These are phyloP conservation scores for Diprion similis DNA, from an alignment of 1,140 invertebrate species.

Conservation along the genomic window DNA sequence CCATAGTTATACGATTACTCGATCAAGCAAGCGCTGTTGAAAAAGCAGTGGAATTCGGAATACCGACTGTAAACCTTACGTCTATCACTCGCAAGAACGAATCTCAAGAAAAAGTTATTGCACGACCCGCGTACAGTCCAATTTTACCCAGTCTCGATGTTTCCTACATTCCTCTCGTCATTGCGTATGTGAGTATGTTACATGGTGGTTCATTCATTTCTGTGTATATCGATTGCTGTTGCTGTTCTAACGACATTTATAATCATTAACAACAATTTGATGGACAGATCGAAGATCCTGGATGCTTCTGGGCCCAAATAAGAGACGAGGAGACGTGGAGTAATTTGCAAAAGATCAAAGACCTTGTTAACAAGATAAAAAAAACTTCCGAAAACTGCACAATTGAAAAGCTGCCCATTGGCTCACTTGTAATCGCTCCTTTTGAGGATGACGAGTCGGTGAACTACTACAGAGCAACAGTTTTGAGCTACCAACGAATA, in stretches of 20 bases:
- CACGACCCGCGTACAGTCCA: constrained; percentile 45
- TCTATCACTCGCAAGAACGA: neutral
- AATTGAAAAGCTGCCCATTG: constrained; percentile 26
- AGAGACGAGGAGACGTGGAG: constrained; percentile 49
- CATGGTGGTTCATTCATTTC: neutral
- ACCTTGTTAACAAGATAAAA: constrained; percentile 45
- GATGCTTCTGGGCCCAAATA: constrained; percentile 69
- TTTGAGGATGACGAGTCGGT: constrained; percentile 34
- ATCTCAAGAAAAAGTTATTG: constrained; percentile 23
- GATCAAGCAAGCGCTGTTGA: constrained; percentile 34
- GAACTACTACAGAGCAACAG: constrained; percentile 52
- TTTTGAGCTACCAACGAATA: constrained; percentile 34
- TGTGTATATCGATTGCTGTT: neutral
- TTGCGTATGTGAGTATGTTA: constrained; percentile 54
- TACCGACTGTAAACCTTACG: neutral
- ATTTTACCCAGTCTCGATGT: constrained; percentile 61
- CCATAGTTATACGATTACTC: constrained; percentile 63
- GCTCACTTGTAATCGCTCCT: constrained; percentile 48
- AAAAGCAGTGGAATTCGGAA: constrained; percentile 24
- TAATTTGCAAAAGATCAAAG: constrained; percentile 40
- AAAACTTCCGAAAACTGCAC: constrained; percentile 32
- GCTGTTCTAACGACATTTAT: constrained; percentile 8
- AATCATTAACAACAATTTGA: constrained; percentile 22
- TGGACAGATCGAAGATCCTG: constrained; percentile 61
- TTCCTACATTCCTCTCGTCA: constrained; percentile 54